Conservation (phyloP, 2,888 invertebrate species). For the Sinotaia quadrata region DNA sequence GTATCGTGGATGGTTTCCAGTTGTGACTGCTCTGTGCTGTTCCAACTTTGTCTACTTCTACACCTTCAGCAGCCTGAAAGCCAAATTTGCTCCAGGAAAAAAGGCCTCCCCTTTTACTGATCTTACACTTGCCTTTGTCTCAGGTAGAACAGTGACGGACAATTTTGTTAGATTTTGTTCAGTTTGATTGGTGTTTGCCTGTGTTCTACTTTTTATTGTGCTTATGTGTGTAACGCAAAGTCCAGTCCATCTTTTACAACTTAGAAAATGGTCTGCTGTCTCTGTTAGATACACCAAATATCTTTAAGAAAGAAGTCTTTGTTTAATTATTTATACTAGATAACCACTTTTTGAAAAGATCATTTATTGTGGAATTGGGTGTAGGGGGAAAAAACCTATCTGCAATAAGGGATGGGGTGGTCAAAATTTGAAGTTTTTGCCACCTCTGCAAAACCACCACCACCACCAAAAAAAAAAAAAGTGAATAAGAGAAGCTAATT, state of each 20-base stretch:
- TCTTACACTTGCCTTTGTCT: conserved; percentile 82
- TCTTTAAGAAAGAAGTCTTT: no score
- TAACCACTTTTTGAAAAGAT: no score
- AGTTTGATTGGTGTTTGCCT: background rate
- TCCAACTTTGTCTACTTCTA: conserved; percentile 97
- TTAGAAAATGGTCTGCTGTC: no score
- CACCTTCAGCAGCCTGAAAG: conserved; percentile 87
- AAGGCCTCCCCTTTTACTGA: conserved; percentile 80
- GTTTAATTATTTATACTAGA: no score
- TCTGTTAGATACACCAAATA: no score
- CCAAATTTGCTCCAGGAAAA: conserved; percentile 77
- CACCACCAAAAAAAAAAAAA: no score
- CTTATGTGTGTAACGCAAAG: background rate
- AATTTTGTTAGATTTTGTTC: background rate
- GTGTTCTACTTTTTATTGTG: background rate
- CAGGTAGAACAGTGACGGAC: conserved; percentile 76
- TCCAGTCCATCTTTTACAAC: background rate
- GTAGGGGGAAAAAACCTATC: no score
- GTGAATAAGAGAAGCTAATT: no score
- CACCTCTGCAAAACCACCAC: no score
- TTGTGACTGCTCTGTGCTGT: conserved; percentile 86
- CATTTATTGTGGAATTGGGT: no score
- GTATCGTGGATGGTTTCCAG: conserved; percentile 86
- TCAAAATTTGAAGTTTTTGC: no score
- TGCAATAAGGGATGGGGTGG: no score